phyloP scores from a whole-genome alignment of 1,140 invertebrate species.

The Drosophila malerkotliana region DNA sequence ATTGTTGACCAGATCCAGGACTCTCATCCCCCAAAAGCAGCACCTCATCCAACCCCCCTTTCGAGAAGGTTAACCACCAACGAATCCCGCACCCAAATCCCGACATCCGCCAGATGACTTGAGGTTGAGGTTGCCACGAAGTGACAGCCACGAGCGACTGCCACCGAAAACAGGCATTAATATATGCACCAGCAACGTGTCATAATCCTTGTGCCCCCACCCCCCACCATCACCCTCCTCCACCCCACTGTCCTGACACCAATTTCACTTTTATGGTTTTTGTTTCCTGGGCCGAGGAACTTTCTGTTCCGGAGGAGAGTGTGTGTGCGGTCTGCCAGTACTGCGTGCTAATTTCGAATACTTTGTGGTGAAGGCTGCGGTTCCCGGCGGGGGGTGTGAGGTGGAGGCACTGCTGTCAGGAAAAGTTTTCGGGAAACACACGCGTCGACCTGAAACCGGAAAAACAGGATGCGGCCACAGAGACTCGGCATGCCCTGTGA shows the following conservation, averaged over 20 bases:
- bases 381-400: not conserved
- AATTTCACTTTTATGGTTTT: conserved; percentile 55
- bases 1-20: conserved; percentile 5
- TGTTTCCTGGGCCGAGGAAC: conserved; percentile 33
- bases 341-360: conserved; percentile 63
- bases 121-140: conserved; percentile 42
- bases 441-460: conserved; percentile 28
- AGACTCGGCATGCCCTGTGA: too few species aligned
- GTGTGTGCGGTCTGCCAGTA: conserved; percentile 34
- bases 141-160: conserved; percentile 36
- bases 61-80: conserved; percentile 3
- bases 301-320: conserved; percentile 10
- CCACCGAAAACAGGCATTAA: conserved; percentile 39
- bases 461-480: conserved; percentile 1
- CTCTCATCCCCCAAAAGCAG: not conserved
- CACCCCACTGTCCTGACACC: conserved; percentile 22
- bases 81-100: conserved; percentile 30
- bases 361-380: conserved; percentile 46
- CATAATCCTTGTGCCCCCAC: conserved; percentile 46
- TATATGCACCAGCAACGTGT: conserved; percentile 59
- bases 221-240: not conserved
- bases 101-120: conserved; percentile 42
- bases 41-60: too few species aligned
- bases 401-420: conserved; percentile 28
- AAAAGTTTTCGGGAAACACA: conserved; percentile 40